phyloP scores from a whole-genome alignment of 2,113 vertebrate species.

The Megaptera novaeangliae region DNA sequence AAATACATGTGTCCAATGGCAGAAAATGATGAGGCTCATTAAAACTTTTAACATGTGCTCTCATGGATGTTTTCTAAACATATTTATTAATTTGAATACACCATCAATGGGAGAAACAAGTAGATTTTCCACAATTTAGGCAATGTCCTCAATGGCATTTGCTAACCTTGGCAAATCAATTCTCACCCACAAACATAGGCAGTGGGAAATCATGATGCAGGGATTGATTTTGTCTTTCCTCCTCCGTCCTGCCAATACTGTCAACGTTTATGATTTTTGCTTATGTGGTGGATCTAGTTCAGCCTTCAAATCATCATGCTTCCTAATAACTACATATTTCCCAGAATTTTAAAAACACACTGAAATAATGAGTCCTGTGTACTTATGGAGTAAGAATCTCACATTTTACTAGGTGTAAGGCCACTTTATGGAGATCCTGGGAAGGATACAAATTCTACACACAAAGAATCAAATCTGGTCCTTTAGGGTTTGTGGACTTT shows the following conservation, averaged over 20 bases:
- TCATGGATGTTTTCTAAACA: neutral
- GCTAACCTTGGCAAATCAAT: neutral
- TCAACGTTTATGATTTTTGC: neutral
- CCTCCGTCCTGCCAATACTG: neutral
- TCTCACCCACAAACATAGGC: neutral
- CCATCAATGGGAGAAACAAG: neutral
- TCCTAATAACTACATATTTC: neutral
- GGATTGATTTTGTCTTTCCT: neutral
- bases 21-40: neutral
- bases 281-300: neutral
- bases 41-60: neutral
- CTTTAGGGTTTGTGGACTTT: neutral
- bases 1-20: neutral
- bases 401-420: neutral
- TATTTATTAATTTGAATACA: neutral
- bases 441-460: neutral
- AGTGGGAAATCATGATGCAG: neutral
- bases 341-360: neutral
- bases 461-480: neutral
- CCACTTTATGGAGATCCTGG: neutral
- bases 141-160: neutral
- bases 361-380: neutral
- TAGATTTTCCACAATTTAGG: neutral
- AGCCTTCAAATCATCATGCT: neutral
- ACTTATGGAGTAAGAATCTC: neutral